phyloP scores from a whole-genome alignment of 2,113 vertebrate genomes.

The Paramisgurnus dabryanus region DNA sequence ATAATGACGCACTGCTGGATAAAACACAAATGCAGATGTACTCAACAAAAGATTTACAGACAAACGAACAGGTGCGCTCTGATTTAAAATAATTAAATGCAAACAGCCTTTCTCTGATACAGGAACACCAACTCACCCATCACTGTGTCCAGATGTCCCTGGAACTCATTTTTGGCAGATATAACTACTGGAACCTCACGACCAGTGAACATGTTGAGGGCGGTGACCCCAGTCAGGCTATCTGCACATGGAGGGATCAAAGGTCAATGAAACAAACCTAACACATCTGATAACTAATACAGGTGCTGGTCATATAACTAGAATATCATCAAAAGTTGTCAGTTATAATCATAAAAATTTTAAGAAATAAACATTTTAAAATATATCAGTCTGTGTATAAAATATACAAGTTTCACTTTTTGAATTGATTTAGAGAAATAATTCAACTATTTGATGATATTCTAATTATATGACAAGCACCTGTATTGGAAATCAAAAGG shows the following conservation, averaged over 20 bases:
- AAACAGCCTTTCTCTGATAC: neutral
- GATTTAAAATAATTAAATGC: no score
- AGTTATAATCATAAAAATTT: no score
- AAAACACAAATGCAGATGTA: neutral
- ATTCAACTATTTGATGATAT: no score
- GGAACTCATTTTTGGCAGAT: slow-evolving; percentile 74
- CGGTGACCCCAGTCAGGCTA: slow-evolving; percentile 82
- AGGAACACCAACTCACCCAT: slow-evolving; percentile 78
- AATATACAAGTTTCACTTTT: no score
- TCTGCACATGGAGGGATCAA: slow-evolving; percentile 73
- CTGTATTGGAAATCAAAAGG: no score
- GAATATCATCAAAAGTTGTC: no score
- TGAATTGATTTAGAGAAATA: no score
- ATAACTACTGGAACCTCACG: slow-evolving; percentile 90
- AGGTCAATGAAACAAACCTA: slow-evolving; percentile 51
- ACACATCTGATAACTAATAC: neutral
- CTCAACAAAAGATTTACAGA: neutral
- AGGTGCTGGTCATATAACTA: neutral
- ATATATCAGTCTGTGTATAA: no score
- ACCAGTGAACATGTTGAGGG: slow-evolving; percentile 83
- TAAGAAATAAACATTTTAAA: no score
- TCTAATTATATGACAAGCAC: no score
- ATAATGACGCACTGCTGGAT: neutral
- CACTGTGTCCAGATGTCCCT: slow-evolving; percentile 82
- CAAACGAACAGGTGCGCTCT: no score